A percentile compares a stretch with the other conserved stretches of the same genome.
Evolutionary conservation across 1,140 invertebrate species (phyloP).

Genomic region (Drosophila asahinai): DNA sequence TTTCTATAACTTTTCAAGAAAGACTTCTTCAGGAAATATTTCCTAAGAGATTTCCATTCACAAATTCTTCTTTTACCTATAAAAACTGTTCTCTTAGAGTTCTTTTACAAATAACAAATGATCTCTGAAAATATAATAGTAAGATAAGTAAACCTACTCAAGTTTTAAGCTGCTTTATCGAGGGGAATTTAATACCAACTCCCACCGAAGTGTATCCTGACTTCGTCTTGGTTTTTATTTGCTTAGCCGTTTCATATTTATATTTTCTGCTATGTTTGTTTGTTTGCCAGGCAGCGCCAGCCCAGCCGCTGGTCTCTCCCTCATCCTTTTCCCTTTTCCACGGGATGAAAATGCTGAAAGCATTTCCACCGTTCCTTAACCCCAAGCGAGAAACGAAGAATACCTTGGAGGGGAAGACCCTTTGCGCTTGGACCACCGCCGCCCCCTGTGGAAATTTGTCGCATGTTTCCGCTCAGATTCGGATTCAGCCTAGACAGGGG

Average conservation of each 20-base stretch:
- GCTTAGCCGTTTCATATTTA: conserved; percentile 50
- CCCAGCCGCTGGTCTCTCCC: not conserved
- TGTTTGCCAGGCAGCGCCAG: conserved; percentile 36
- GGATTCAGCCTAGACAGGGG: conserved; percentile 18
- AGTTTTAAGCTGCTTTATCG: too few relatives aligned
- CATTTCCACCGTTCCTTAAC: conserved; percentile 80
- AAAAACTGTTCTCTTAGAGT: too few relatives aligned
- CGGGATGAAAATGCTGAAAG: conserved; percentile 69
- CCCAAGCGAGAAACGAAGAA: conserved; percentile 45
- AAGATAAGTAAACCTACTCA: too few relatives aligned
- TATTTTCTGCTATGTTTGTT: conserved; percentile 48
- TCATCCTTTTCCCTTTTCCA: not conserved
- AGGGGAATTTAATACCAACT: not conserved
- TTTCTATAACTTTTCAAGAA: too few relatives aligned
- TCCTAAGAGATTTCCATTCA: too few relatives aligned
- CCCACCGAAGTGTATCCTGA: conserved; percentile 28
- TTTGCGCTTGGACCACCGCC: conserved; percentile 26
- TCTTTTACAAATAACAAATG: too few relatives aligned
- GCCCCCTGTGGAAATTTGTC: conserved; percentile 30
- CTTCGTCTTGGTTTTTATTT: conserved; percentile 21
- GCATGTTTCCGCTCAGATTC: conserved; percentile 30
- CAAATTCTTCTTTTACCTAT: too few relatives aligned
- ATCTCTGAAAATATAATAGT: too few relatives aligned
- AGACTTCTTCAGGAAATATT: too few relatives aligned
- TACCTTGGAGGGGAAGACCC: conserved; percentile 44